Conservation (phyloP, 2,113 vertebrate genomes). For the Aplodontia rufa region DNA sequence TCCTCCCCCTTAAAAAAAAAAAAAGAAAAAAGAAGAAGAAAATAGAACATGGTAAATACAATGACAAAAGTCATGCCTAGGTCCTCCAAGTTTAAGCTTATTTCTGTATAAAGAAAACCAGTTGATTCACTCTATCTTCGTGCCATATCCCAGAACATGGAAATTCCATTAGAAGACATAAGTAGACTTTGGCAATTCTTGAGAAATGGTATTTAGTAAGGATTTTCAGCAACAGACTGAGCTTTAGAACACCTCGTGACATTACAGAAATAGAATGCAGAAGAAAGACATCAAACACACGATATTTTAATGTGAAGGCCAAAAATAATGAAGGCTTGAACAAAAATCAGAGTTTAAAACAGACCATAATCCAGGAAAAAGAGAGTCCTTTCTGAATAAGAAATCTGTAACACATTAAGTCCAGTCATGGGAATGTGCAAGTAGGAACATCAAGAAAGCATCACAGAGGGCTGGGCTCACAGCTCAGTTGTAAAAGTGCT, state of each 20-base stretch:
- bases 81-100: not conserved
- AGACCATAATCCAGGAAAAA: not conserved
- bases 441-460: not conserved
- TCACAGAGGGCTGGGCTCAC: too few species aligned
- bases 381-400: not conserved
- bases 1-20: too few species aligned
- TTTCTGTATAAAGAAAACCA: not conserved
- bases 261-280: not conserved
- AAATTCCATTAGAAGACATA: not conserved
- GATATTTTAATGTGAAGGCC: not conserved
- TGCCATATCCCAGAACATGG: not conserved
- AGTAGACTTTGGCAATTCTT: not conserved
- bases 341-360: not conserved
- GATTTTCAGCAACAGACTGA: not conserved
- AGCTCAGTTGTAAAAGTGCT: too few species aligned
- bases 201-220: not conserved
- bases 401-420: not conserved
- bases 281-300: not conserved
- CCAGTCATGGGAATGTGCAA: not conserved
- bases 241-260: not conserved
- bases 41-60: not conserved
- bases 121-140: not conserved
- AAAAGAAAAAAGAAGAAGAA: too few species aligned
- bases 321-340: not conserved
- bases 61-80: not conserved